Evolutionary conservation across 2,113 vertebrate genomes (phyloP), one percentile per base, ranked within the genome.

Genomic region (Pristiophorus japonicus): DNA sequence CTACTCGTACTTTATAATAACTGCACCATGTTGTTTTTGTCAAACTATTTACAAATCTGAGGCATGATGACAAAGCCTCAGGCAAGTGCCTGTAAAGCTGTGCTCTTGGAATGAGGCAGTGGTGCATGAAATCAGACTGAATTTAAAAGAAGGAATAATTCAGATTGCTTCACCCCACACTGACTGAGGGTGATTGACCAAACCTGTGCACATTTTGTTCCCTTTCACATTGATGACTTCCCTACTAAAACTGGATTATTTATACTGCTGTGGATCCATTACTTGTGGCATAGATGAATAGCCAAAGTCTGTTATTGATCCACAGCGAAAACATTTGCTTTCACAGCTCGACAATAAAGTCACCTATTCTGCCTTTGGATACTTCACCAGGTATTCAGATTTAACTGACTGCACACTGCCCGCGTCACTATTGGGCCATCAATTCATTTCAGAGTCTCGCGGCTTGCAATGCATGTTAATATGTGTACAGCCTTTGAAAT

Each of bases 61-160:
- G 34, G 55, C 55, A 59, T 62, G 88, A 92, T 63, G 34, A 63
- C 14, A 63, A 92, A 63, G 88, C 88, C 88, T 92, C 59, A 10
- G 88, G 59, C 59, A 55, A 87, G 84, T 87, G 27, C 22, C 47
- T 65, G 88, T 63, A n/a, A n/a, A 92, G 18, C 59, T 63, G 8
- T 24, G 88, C 16, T 38, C 34, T 63, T 92, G 88, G 88, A 92
- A 65, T 18, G n/a, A 92, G 4, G 88, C n/a, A 92, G 88, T 38
- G 10, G 88, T 92, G 59, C 88, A 42, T 63, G 59, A 92, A 22
- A 92, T 92, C 34, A 92, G 59, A 92, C 27, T 92, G 88, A 65
- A 62, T 92, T 92, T 63, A 18, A 92, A 90, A 92, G 38, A 92
- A 92, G 88, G 59, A 92, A 92, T 63, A 92, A 38, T 65, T 62